Conservation (phyloP, 1,140 invertebrate genomes). For the Drosophila nigrodunni region DNA sequence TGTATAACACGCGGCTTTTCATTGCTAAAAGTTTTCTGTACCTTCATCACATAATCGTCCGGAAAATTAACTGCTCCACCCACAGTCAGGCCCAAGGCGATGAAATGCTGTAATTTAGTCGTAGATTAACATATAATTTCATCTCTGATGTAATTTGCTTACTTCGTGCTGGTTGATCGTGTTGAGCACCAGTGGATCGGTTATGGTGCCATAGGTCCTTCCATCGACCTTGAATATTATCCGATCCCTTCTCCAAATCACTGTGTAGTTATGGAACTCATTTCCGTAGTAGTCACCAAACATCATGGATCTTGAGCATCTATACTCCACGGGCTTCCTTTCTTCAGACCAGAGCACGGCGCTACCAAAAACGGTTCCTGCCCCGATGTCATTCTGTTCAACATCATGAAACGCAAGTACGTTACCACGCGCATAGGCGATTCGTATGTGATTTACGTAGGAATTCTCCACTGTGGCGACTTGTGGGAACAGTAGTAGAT, state of each 20-base stretch:
- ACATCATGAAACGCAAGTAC: neutral
- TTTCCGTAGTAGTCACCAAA: conserved; percentile 84
- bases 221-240: conserved; percentile 86
- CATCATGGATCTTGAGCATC: neutral
- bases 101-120: conserved; percentile 79
- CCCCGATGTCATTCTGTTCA: neutral
- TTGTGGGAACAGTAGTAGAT: conserved; percentile 25
- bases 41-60: conserved; percentile 13
- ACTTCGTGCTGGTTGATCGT: conserved; percentile 12
- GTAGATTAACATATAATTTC: neutral
- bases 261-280: conserved; percentile 87
- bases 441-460: conserved; percentile 21
- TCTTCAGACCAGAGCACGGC: neutral
- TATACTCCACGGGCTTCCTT: neutral
- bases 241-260: conserved; percentile 87
- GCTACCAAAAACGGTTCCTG: conserved; percentile 19
- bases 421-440: conserved; percentile 42
- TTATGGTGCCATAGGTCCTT: conserved; percentile 48
- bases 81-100: conserved; percentile 54
- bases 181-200: neutral
- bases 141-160: neutral
- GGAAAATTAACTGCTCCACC: conserved; percentile 51
- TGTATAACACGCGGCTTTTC: neutral
- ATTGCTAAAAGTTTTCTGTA: conserved; percentile 26
- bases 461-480: neutral